Evolutionary conservation across 2,113 vertebrate genomes (phyloP), one percentile per base, ranked within the genome.

Genomic region (Myotis brandtii): DNA sequence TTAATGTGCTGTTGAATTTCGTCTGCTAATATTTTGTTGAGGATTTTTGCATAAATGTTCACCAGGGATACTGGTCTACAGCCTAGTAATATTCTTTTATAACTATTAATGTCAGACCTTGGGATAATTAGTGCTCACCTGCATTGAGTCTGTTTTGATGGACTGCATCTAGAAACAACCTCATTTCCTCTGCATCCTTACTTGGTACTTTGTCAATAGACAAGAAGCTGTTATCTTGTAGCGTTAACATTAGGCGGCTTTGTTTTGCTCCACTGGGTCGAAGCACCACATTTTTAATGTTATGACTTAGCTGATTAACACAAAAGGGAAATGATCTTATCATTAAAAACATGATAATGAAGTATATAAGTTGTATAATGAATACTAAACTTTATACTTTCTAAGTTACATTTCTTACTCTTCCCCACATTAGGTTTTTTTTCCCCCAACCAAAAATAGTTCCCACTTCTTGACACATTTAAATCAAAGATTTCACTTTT

Each of bases 111-210:
- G 59, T 86, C 5, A 52, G 9, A 85, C 25, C 2, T 66, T 59
- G n/a, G 18, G 86, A 56, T 64, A 67, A 76, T 0, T 66, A 91
- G 21, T 48, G 75, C 98, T 98, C 97, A 99, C 99, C 98, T 93
- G 98, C 91, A 91, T 99, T 97, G 96, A 98, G 77, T 96, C 99
- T 99, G 89, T 98, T 99, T 92, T 99, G 99, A 97, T 98, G 99
- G 89, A 99, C 97, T 43, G 98, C 98, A 89, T 99, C 99, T 98
- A 99, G 98, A 97, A 99, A 99, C 70, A 99, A 98, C 85, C 99
- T 98, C 95, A 99, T 99, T 97, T 99, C 99, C 95, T 99, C 99
- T 11, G 98, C 98, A 84, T 99, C 98, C 48, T 98, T 96, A 18
- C 93, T 83, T 0, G 99, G 98, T 50, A 99, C 98, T 97, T 99